Percentiles rank a stretch among this genome's conserved stretches.
These are phyloP conservation scores for Cryptoprocta ferox DNA, from an alignment of 2,797 vertebrate species.

Conservation along the genomic window DNA sequence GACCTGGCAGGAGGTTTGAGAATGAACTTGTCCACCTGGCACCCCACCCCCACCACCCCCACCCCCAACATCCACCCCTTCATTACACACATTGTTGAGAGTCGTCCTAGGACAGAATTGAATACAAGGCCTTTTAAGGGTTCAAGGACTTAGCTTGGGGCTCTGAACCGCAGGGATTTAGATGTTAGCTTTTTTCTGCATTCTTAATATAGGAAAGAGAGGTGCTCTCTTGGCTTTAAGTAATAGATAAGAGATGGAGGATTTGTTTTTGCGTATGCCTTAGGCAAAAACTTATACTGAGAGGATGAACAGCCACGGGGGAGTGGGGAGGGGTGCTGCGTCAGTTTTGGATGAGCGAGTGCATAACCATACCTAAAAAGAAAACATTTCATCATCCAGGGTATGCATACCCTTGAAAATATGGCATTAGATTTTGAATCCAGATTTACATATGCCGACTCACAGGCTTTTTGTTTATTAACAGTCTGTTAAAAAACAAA, in stretches of 20 bases:
- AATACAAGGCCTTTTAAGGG: background rate
- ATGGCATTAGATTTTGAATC: background rate
- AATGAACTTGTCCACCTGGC: background rate
- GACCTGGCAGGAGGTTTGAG: background rate
- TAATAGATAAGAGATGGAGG: background rate
- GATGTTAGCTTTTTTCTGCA: background rate
- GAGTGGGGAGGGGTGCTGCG: too few relatives aligned
- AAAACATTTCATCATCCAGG: background rate
- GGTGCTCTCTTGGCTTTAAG: background rate
- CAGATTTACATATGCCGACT: background rate
- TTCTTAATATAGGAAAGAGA: background rate
- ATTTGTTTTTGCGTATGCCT: background rate
- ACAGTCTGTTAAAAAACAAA: constrained; percentile 53
- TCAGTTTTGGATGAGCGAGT: background rate
- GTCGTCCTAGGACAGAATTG: background rate
- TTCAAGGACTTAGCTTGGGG: background rate
- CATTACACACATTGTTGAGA: background rate
- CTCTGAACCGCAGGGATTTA: background rate
- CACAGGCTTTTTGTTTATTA: constrained; percentile 37
- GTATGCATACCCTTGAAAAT: background rate
- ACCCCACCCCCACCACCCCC: too few relatives aligned
- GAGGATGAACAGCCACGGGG: background rate
- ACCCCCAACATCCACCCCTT: background rate
- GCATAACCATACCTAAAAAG: background rate
- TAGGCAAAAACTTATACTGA: background rate